Conservation (phyloP, 30 jellyfish, hydroid and myxozoan genomes). For the Nemopilema nomurai region DNA sequence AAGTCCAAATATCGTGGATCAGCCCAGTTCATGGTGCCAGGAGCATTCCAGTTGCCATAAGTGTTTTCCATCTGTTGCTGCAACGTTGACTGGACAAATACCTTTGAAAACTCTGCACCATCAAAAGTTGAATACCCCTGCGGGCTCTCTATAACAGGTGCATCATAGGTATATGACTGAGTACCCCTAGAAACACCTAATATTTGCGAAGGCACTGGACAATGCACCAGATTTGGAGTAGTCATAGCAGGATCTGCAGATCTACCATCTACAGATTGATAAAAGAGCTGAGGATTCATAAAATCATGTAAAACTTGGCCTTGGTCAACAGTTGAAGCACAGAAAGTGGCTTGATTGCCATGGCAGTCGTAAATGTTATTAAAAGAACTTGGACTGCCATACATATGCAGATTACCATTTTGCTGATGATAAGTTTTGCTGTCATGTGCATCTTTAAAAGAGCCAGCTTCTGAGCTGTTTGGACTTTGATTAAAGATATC, state of each 20-base stretch:
- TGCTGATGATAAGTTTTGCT: neutral
- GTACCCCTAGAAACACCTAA: neutral
- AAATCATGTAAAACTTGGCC: neutral
- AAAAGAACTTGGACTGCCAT: neutral
- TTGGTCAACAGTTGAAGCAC: neutral
- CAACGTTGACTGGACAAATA: slow-evolving; percentile 30
- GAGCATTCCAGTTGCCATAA: slow-evolving; percentile 13
- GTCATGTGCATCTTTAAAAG: neutral
- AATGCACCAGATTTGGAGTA: neutral
- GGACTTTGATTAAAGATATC: neutral
- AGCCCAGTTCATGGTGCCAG: neutral
- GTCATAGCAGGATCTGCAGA: neutral
- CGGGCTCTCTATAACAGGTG: neutral
- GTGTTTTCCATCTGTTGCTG: slow-evolving; percentile 20
- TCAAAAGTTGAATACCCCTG: slow-evolving; percentile 8
- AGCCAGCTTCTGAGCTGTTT: neutral
- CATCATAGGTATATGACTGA: neutral
- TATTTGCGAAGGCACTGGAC: neutral
- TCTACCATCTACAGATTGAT: neutral
- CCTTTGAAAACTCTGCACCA: slow-evolving; percentile 35
- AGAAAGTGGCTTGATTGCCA: neutral
- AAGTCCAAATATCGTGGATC: neutral
- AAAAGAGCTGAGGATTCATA: neutral
- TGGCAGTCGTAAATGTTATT: neutral
- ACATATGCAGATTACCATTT: neutral